These are phyloP conservation scores for Cerastis leucographa DNA, from an alignment of 2,888 invertebrate species.

Conservation along the genomic window DNA sequence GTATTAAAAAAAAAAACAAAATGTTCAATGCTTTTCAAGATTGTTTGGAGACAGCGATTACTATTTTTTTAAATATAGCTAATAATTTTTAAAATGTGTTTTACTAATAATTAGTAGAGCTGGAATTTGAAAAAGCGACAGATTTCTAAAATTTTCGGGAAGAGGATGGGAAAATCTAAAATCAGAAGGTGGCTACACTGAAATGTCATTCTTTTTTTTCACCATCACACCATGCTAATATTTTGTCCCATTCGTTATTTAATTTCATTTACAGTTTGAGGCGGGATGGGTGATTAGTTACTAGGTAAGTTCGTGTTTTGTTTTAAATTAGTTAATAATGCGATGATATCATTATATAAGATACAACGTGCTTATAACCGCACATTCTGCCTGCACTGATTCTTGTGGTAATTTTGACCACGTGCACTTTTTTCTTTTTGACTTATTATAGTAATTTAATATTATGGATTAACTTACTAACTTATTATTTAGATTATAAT, in stretches of 20 bases:
- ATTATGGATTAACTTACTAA: neutral
- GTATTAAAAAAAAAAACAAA: neutral
- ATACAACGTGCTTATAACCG: neutral
- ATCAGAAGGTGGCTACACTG: conserved; percentile 2
- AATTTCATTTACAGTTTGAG: neutral
- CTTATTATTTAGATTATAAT: conserved; percentile 11
- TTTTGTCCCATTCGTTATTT: too few species aligned
- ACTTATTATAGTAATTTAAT: too few species aligned
- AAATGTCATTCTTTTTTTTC: neutral
- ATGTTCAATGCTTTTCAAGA: neutral
- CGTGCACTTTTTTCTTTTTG: conserved; percentile 2
- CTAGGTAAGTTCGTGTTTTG: neutral
- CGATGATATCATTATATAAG: neutral
- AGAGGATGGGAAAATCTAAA: too few species aligned
- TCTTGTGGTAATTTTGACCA: conserved; percentile 6
- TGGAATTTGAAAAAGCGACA: neutral
- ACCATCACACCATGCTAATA: too few species aligned
- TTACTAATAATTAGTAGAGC: neutral
- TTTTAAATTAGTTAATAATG: neutral
- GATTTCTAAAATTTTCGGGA: neutral
- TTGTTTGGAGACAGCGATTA: neutral
- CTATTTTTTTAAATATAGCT: neutral
- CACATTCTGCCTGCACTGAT: neutral
- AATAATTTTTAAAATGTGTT: neutral
- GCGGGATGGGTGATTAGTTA: neutral